Percentiles rank a stretch among this genome's conserved stretches.
Evolutionary conservation across 2,888 invertebrate species (phyloP).

Genomic region (Watsonalla cultraria): DNA sequence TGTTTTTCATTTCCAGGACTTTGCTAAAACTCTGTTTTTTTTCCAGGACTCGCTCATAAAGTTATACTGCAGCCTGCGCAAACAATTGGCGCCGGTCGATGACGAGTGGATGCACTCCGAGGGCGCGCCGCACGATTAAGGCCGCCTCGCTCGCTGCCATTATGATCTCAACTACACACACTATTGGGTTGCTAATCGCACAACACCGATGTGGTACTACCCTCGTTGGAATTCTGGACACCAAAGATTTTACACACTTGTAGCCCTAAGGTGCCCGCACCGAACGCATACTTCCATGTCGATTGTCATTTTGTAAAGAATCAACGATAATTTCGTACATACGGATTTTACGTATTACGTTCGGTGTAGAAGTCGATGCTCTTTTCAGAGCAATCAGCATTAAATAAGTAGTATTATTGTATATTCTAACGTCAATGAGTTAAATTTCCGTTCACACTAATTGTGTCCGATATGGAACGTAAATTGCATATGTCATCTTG

Average conservation of each 20-base stretch:
- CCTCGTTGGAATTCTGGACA: neutral
- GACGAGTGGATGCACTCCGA: constrained; percentile 77
- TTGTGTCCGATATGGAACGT: no score
- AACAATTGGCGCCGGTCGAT: constrained; percentile 79
- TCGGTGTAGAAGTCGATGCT: no score
- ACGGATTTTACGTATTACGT: no score
- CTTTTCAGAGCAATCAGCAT: no score
- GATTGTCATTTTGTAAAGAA: no score
- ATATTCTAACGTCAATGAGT: no score
- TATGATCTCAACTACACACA: constrained; percentile 5
- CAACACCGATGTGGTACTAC: neutral
- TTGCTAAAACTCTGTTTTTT: no score
- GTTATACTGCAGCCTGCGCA: constrained; percentile 81
- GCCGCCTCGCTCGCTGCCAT: constrained; percentile 5
- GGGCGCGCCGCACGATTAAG: constrained; percentile 69
- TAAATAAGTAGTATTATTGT: no score
- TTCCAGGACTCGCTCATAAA: constrained; percentile 83
- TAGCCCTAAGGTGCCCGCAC: neutral
- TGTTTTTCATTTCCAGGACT: constrained; percentile 65
- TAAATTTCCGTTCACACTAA: no score
- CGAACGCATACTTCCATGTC: neutral
- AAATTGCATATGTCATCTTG: no score
- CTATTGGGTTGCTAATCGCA: neutral
- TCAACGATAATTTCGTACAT: no score
- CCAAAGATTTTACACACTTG: neutral